A percentile compares a stretch with the other conserved stretches of the same genome.
Evolutionary conservation across 1,140 invertebrate genomes (phyloP).

Genomic region (Diorhabda carinulata): DNA sequence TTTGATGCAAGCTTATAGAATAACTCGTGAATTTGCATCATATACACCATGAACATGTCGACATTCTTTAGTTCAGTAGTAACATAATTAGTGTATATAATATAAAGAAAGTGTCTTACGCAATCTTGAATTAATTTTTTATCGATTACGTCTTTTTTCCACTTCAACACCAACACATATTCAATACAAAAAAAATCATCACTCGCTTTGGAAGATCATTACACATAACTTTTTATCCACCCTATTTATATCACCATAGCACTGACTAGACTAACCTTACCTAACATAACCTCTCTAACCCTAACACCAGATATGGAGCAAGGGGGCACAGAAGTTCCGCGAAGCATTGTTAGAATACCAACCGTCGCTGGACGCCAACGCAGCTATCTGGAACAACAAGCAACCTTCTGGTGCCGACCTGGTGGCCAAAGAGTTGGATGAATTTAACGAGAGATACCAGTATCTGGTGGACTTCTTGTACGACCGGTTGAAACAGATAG

Average conservation of each 20-base stretch:
- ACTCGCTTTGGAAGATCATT: constrained; percentile 22
- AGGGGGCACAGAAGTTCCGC: constrained; percentile 68
- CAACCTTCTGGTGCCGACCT: constrained; percentile 65
- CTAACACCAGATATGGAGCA: constrained; percentile 57
- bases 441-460: constrained; percentile 77
- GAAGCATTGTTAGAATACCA: constrained; percentile 84
- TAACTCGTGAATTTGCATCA: too few relatives aligned
- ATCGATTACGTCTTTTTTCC: too few relatives aligned
- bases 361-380: constrained; percentile 69
- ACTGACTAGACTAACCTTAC: constrained; percentile 43
- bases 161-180: background rate
- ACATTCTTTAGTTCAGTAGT: too few relatives aligned
- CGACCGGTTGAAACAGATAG: constrained; percentile 60
- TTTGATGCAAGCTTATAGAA: too few relatives aligned
- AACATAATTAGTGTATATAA: too few relatives aligned
- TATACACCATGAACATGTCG: too few relatives aligned
- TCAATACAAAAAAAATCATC: constrained; percentile 3
- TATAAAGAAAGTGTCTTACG: too few relatives aligned
- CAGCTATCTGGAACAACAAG: constrained; percentile 43
- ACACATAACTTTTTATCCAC: background rate
- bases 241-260: constrained; percentile 14
- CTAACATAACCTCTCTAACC: constrained; percentile 47
- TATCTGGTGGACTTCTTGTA: constrained; percentile 69
- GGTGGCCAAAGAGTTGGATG: constrained; percentile 81
- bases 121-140: too few relatives aligned